phyloP scores from a whole-genome alignment of 1,140 invertebrate species.

The Samia ricini region DNA sequence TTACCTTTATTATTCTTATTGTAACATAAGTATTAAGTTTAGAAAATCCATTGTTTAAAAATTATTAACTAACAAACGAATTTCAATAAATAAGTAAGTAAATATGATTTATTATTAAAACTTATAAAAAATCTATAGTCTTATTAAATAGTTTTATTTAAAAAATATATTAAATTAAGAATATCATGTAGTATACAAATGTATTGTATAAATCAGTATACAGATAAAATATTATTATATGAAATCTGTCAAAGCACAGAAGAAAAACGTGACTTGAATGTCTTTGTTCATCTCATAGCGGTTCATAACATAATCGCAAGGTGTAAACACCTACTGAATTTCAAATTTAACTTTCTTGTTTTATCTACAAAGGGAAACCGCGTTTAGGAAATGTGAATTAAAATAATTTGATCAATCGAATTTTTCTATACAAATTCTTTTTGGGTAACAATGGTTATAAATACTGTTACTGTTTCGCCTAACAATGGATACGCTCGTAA shows the following conservation, averaged over 20 bases:
- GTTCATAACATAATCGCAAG: constrained; percentile 59
- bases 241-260: constrained; percentile 52
- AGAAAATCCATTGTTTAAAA: neutral
- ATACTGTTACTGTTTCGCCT: neutral
- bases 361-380: neutral
- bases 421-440: neutral
- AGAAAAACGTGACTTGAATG: constrained; percentile 53
- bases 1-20: neutral
- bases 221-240: constrained; percentile 3
- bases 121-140: neutral
- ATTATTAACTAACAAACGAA: neutral
- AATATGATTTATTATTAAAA: neutral
- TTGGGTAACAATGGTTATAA: neutral
- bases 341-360: constrained; percentile 41
- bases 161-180: neutral
- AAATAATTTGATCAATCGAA: constrained; percentile 17
- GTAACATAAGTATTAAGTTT: neutral
- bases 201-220: neutral
- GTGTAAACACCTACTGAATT: constrained; percentile 50
- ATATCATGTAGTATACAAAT: too few relatives aligned
- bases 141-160: too few relatives aligned
- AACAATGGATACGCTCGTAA: neutral
- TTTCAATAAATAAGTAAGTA: neutral
- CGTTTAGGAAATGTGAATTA: neutral
- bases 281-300: constrained; percentile 34